Percentiles rank a stretch among this genome's conserved stretches.
These are phyloP conservation scores for Epicampocera succincta DNA, from an alignment of 2,888 invertebrate genomes.

Conservation along the genomic window DNA sequence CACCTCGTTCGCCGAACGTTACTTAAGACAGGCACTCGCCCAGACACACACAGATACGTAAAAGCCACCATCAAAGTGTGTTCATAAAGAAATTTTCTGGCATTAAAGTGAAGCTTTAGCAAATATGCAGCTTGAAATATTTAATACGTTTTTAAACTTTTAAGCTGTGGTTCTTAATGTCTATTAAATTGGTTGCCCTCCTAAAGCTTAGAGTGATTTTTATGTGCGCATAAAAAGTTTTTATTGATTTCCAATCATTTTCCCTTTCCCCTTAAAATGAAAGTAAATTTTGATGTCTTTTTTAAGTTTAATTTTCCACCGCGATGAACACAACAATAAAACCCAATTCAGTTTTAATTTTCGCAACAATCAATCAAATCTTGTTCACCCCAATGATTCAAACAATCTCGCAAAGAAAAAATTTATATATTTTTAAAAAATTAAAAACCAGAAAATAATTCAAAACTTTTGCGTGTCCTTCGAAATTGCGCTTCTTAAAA, in stretches of 20 bases:
- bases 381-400: conserved; percentile 35
- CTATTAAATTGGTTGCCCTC: too few species aligned
- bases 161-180: too few species aligned
- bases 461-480: not conserved
- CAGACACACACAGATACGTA: not conserved
- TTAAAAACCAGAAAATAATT: conserved; percentile 5
- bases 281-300: conserved; percentile 47
- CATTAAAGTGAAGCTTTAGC: not conserved
- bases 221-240: not conserved
- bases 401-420: conserved; percentile 16
- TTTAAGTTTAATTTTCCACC: too few species aligned
- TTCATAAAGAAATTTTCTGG: not conserved
- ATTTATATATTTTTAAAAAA: conserved; percentile 18
- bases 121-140: too few species aligned
- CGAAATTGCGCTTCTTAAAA: conserved; percentile 11
- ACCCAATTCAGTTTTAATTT: conserved; percentile 33
- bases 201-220: too few species aligned
- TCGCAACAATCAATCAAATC: conserved; percentile 50
- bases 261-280: conserved; percentile 26
- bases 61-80: conserved; percentile 3
- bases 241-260: conserved; percentile 36
- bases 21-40: conserved; percentile 1
- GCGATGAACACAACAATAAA: not conserved
- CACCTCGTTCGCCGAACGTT: conserved; percentile 7
- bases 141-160: too few species aligned